Evolutionary conservation across 2,113 vertebrate species (phyloP).

Genomic region (Theristicus caerulescens): DNA sequence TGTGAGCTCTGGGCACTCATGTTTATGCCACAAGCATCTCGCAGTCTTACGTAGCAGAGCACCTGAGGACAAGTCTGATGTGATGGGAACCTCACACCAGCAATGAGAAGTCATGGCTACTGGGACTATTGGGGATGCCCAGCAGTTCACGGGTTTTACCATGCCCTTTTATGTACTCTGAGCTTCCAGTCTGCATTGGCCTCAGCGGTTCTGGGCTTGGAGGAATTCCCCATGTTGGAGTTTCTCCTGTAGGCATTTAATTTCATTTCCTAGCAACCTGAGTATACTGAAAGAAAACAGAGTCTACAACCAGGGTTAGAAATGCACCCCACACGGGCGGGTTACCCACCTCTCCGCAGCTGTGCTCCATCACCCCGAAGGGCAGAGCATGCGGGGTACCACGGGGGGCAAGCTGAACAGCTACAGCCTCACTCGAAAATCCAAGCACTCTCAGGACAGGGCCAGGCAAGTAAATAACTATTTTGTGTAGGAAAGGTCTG

Average conservation of each 20-base stretch:
- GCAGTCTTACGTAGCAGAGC: background rate
- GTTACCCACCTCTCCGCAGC: background rate
- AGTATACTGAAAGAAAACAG: background rate
- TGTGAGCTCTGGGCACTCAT: background rate
- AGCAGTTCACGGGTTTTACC: background rate
- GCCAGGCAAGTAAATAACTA: background rate
- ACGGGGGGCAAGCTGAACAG: background rate
- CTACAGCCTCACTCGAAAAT: background rate
- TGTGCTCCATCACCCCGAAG: background rate
- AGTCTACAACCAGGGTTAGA: background rate
- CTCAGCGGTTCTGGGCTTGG: background rate
- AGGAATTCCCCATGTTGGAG: background rate
- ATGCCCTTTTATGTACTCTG: background rate
- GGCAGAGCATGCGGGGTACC: accelerated
- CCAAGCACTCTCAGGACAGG: background rate
- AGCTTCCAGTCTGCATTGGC: background rate
- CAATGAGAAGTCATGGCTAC: background rate
- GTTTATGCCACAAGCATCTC: background rate
- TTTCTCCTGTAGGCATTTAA: background rate
- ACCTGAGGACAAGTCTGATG: background rate
- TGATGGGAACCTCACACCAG: background rate
- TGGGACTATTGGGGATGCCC: background rate
- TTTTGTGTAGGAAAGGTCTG: background rate
- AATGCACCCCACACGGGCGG: background rate
- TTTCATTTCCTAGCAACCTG: background rate